These are phyloP conservation scores for Philotrypesis tridentata DNA, from an alignment of 1,140 invertebrate species.

Conservation along the genomic window DNA sequence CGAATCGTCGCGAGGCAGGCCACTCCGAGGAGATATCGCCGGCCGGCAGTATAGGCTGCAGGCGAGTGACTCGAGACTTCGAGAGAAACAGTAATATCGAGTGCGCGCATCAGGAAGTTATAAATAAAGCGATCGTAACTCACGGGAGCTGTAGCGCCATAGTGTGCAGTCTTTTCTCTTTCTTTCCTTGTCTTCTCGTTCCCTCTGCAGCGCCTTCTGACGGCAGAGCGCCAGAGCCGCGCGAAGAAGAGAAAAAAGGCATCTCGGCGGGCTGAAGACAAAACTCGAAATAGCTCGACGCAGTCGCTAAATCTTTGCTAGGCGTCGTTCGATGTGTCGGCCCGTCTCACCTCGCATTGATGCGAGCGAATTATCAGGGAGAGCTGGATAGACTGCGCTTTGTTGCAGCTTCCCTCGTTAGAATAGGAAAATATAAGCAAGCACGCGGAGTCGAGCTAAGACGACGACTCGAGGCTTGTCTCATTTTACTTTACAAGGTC, in stretches of 20 bases:
- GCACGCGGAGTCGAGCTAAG: not conserved
- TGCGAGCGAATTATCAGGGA: slow-evolving; percentile 60
- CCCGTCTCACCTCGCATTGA: slow-evolving; percentile 53
- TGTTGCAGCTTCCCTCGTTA: not conserved
- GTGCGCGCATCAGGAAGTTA: slow-evolving; percentile 45
- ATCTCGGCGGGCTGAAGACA: slow-evolving; percentile 1
- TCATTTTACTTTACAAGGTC: slow-evolving; percentile 71
- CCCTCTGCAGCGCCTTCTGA: not conserved
- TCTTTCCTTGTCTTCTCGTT: not conserved
- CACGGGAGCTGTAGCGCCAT: slow-evolving; percentile 4
- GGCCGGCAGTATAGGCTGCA: too few relatives aligned
- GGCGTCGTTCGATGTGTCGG: slow-evolving; percentile 48
- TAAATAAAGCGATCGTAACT: slow-evolving; percentile 47
- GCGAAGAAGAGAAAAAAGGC: not conserved
- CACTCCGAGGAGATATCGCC: slow-evolving; percentile 36
- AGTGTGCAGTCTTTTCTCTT: not conserved
- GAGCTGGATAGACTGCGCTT: slow-evolving; percentile 41
- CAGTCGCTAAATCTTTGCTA: slow-evolving; percentile 54
- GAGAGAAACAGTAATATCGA: slow-evolving; percentile 21
- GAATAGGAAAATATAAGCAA: not conserved
- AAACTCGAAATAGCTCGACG: slow-evolving; percentile 43
- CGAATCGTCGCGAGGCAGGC: slow-evolving; percentile 36
- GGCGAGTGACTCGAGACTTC: too few relatives aligned
- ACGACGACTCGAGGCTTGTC: slow-evolving; percentile 61
- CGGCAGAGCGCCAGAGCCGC: not conserved